Evolutionary conservation across 1,140 invertebrate genomes (phyloP).

Genomic region (Hyles euphorbiae): DNA sequence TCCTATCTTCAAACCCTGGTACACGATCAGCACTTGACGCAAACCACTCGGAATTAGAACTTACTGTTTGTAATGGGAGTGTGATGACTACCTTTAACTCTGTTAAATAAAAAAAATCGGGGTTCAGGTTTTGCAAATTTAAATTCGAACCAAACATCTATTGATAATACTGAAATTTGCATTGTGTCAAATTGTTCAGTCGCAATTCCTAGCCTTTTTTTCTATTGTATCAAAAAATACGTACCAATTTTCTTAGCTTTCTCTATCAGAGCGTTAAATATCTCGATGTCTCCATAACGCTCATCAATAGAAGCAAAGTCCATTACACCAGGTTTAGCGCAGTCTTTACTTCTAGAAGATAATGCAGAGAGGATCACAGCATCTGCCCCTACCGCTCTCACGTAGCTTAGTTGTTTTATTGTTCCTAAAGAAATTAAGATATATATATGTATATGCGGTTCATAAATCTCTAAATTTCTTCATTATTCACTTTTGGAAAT

Average conservation of each 20-base stretch:
- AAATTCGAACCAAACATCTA: too few relatives aligned
- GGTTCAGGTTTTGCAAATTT: too few relatives aligned
- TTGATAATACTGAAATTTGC: too few relatives aligned
- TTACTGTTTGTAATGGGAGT: conserved; percentile 84
- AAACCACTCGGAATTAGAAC: conserved; percentile 86
- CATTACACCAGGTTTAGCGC: conserved; percentile 81
- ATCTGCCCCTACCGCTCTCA: conserved; percentile 57
- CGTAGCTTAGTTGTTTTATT: conserved; percentile 57
- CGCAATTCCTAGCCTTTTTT: too few relatives aligned
- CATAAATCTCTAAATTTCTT: too few relatives aligned
- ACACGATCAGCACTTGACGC: conserved; percentile 41
- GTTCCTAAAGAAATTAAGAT: conserved; percentile 33
- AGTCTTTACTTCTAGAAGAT: conserved; percentile 77
- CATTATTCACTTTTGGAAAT: too few relatives aligned
- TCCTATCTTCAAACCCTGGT: conserved; percentile 80
- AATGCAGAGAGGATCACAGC: conserved; percentile 81
- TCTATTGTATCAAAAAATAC: too few relatives aligned
- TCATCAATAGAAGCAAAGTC: conserved; percentile 82
- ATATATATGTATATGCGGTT: background rate
- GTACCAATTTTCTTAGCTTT: conserved; percentile 76
- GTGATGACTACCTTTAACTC: conserved; percentile 63
- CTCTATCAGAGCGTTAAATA: conserved; percentile 79
- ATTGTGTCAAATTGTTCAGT: too few relatives aligned
- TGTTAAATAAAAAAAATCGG: conserved; percentile 17
- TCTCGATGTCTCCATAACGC: conserved; percentile 81